A percentile compares a stretch with the other conserved stretches of the same genome.
Evolutionary conservation across 1,140 invertebrate genomes (phyloP).

Genomic region (Heliothis virescens): DNA sequence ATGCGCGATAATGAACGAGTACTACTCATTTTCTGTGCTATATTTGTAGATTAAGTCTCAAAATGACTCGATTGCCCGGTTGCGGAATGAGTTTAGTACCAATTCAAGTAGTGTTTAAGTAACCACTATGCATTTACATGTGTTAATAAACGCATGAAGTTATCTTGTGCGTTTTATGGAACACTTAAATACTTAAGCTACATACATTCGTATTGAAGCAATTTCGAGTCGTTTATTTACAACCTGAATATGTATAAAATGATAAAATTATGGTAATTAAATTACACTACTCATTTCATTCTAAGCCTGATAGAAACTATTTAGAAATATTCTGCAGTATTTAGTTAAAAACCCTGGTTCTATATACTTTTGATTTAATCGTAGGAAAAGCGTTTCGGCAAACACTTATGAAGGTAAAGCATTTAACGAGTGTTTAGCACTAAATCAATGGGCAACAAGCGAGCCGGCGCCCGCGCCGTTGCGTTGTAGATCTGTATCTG

Average conservation of each 20-base stretch:
- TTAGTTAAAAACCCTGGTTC: too few species aligned
- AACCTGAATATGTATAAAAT: too few species aligned
- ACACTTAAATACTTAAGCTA: not conserved
- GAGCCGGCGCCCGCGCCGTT: conserved; percentile 47
- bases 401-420: conserved; percentile 40
- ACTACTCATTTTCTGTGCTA: not conserved
- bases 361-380: not conserved
- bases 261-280: too few species aligned
- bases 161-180: not conserved
- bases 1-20: conserved; percentile 28
- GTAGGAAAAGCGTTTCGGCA: conserved; percentile 8
- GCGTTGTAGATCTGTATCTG: conserved; percentile 72
- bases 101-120: conserved; percentile 15
- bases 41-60: conserved; percentile 33
- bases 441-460: conserved; percentile 71
- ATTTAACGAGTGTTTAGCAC: conserved; percentile 72
- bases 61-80: conserved; percentile 15
- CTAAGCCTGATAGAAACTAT: too few species aligned
- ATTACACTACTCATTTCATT: too few species aligned
- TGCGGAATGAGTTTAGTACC: not conserved
- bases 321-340: too few species aligned
- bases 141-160: conserved; percentile 3
- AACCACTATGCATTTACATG: conserved; percentile 12
- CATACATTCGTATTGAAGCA: not conserved
- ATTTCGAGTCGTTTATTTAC: too few species aligned